These are phyloP conservation scores for Lutjanus argentimaculatus DNA, from an alignment of 2,797 vertebrate species.

Conservation along the genomic window DNA sequence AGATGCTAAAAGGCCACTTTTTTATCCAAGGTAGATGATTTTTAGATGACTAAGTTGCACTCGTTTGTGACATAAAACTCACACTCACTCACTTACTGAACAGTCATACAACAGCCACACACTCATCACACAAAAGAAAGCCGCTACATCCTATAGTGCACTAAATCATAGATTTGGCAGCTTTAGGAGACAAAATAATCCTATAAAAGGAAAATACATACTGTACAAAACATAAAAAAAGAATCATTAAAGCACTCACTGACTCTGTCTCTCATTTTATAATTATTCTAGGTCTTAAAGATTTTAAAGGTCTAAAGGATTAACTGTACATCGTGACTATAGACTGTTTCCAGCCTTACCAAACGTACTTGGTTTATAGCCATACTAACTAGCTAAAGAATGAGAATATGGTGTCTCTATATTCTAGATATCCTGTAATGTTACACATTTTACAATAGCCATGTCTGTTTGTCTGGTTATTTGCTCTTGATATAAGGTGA, in stretches of 20 bases:
- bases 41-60: slow-evolving; percentile 65
- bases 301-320: slow-evolving; percentile 65
- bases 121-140: slow-evolving; percentile 63
- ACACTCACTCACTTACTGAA: slow-evolving; percentile 58
- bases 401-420: slow-evolving; percentile 63
- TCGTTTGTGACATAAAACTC: slow-evolving; percentile 55
- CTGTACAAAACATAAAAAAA: slow-evolving; percentile 67
- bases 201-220: slow-evolving; percentile 66
- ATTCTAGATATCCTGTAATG: slow-evolving; percentile 67
- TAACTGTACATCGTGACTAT: slow-evolving; percentile 70
- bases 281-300: slow-evolving; percentile 68
- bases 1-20: slow-evolving; percentile 86
- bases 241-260: slow-evolving; percentile 69
- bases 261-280: slow-evolving; percentile 60
- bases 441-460: slow-evolving; percentile 68
- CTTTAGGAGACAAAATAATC: slow-evolving; percentile 70
- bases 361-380: slow-evolving; percentile 64
- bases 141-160: slow-evolving; percentile 75
- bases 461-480: slow-evolving; percentile 68
- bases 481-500: slow-evolving; percentile 75
- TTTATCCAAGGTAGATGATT: slow-evolving; percentile 78
- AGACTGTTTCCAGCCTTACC: slow-evolving; percentile 62
- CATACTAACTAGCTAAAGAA: slow-evolving; percentile 63
- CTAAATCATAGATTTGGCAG: slow-evolving; percentile 74
- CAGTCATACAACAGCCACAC: slow-evolving; percentile 60